Evolutionary conservation across 2,797 vertebrate species (phyloP).

Genomic region (Microctenopoma steveboyesi): DNA sequence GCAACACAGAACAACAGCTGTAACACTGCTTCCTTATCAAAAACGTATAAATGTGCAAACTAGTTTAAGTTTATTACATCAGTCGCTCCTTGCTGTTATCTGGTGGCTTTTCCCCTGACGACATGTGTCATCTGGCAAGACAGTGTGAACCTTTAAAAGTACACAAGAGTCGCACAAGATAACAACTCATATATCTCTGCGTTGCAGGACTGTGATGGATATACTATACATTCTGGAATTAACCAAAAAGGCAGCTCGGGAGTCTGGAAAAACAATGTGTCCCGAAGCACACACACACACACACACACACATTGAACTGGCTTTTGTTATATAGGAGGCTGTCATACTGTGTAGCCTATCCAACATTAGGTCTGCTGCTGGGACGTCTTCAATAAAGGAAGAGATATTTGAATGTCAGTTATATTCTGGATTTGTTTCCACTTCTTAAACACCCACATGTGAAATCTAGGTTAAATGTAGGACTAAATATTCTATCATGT

Average conservation of each 20-base stretch:
- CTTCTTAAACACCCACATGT: neutral
- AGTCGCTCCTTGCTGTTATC: neutral
- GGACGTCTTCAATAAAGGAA: slow-evolving; percentile 1
- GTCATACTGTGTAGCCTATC: slow-evolving; percentile 5
- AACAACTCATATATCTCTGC: slow-evolving; percentile 3
- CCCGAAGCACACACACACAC: slow-evolving; percentile 3
- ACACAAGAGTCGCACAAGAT: neutral
- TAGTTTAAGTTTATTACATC: neutral
- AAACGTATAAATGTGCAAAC: neutral
- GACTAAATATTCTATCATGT: neutral
- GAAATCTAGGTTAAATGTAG: neutral
- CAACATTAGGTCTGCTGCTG: neutral
- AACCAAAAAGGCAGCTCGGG: slow-evolving; percentile 6
- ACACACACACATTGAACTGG: neutral
- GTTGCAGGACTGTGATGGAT: slow-evolving; percentile 13
- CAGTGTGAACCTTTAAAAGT: neutral
- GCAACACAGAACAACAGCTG: neutral
- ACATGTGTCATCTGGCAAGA: neutral
- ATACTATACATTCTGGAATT: slow-evolving; percentile 28
- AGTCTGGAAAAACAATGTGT: slow-evolving; percentile 44
- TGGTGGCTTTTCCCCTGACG: too few relatives aligned
- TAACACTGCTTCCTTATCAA: neutral
- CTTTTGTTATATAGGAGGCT: slow-evolving; percentile 18
- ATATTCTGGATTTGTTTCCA: neutral
- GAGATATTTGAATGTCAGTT: slow-evolving; percentile 4